Percentiles rank a stretch among this genome's conserved stretches.
Conservation (phyloP, 2,888 invertebrate genomes). For the Esperia sulphurella region DNA sequence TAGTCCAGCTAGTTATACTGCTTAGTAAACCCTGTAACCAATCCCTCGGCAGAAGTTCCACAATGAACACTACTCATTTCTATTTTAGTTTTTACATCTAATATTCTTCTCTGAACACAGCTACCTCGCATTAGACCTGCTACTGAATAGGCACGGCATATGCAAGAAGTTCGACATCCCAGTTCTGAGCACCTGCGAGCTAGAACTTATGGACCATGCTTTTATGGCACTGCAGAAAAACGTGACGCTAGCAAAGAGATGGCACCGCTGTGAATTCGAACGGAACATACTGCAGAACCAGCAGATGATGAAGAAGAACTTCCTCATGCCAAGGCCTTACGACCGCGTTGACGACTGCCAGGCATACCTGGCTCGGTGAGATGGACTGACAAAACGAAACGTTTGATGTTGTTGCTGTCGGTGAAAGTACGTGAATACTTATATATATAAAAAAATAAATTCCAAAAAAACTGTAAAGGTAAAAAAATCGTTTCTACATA, state of each 20-base stretch:
- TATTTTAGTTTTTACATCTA: not conserved
- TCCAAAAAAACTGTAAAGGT: too few relatives aligned
- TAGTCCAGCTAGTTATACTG: too few relatives aligned
- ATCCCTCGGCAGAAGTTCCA: too few relatives aligned
- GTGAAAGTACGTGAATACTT: not conserved
- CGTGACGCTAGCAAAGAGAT: slow-evolving; percentile 31
- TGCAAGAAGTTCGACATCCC: slow-evolving; percentile 45
- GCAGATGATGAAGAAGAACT: slow-evolving; percentile 28
- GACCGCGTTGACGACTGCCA: slow-evolving; percentile 25
- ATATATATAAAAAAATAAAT: not conserved
- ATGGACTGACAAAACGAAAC: not conserved
- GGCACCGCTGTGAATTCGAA: slow-evolving; percentile 26
- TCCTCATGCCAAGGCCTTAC: slow-evolving; percentile 23
- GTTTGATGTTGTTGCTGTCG: not conserved
- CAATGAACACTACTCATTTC: too few relatives aligned
- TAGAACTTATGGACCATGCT: slow-evolving; percentile 34
- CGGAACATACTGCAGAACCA: slow-evolving; percentile 16
- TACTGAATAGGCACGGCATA: slow-evolving; percentile 46
- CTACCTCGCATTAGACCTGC: slow-evolving; percentile 39
- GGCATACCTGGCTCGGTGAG: not conserved
- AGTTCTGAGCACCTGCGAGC: slow-evolving; percentile 32
- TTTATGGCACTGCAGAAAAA: slow-evolving; percentile 24
- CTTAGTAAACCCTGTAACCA: too few relatives aligned
- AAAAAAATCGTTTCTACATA: not conserved
- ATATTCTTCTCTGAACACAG: slow-evolving; percentile 24